These are phyloP conservation scores for Lycodopsis pacificus DNA, from an alignment of 2,797 vertebrate species.

Conservation along the genomic window DNA sequence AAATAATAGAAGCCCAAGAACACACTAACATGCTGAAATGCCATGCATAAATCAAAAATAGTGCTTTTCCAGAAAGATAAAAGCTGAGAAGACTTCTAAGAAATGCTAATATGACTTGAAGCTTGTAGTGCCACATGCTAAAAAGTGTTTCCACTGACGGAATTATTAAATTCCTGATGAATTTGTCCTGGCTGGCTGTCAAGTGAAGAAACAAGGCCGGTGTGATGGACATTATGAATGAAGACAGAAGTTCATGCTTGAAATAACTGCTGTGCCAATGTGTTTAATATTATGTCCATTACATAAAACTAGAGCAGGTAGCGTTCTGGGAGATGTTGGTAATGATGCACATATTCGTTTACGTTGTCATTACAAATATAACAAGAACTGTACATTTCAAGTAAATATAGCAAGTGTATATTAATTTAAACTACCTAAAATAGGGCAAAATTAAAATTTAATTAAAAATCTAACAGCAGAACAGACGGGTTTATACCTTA, in stretches of 20 bases:
- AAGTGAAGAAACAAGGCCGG: not conserved
- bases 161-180: constrained; percentile 17
- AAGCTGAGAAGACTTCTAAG: constrained; percentile 22
- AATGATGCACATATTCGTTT: not conserved
- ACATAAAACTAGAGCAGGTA: not conserved
- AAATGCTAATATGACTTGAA: constrained; percentile 16
- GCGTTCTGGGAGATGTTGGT: not conserved
- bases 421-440: not conserved
- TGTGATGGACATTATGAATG: constrained; percentile 13
- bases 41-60: constrained; percentile 54
- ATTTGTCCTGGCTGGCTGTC: not conserved
- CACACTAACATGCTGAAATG: constrained; percentile 35
- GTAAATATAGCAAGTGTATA: not conserved
- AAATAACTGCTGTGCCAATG: not conserved
- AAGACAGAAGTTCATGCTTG: constrained; percentile 1
- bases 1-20: constrained; percentile 58
- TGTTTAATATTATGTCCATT: not conserved
- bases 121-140: not conserved
- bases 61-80: constrained; percentile 22
- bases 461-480: not conserved
- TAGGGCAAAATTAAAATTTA: not conserved
- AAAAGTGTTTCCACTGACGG: constrained; percentile 13
- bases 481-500: no score
- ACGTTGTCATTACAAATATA: not conserved
- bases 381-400: not conserved